Conservation (phyloP, 2,888 invertebrate species). For the Drosophila macrothrix region DNA sequence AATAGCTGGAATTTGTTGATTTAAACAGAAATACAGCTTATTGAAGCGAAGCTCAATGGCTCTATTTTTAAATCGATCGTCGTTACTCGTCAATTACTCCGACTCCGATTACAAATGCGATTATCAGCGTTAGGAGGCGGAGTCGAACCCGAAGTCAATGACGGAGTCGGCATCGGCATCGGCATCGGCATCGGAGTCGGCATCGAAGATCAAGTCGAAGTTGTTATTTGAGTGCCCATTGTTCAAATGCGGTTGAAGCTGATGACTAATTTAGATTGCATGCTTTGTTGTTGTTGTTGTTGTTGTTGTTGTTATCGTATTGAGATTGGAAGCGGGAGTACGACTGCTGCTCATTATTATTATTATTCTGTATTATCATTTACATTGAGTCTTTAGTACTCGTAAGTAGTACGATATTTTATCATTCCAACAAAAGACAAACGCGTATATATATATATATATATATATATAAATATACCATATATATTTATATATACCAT, state of each 20-base stretch:
- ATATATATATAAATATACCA: not conserved
- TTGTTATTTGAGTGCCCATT: slow-evolving; percentile 39
- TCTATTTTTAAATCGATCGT: slow-evolving; percentile 16
- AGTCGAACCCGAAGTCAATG: not conserved
- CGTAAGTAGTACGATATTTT: slow-evolving; percentile 59
- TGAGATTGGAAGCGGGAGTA: slow-evolving; percentile 14
- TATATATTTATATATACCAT: not conserved
- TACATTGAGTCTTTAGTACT: slow-evolving; percentile 59
- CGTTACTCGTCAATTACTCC: slow-evolving; percentile 31
- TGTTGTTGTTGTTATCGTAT: slow-evolving; percentile 4
- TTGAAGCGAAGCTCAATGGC: not conserved
- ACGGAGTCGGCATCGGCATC: not conserved
- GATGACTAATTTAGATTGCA: slow-evolving; percentile 59
- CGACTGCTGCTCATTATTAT: slow-evolving; percentile 19
- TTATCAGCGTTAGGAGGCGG: slow-evolving; percentile 8
- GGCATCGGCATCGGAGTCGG: not conserved
- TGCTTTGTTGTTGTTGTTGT: slow-evolving; percentile 15
- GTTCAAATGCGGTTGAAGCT: slow-evolving; percentile 42
- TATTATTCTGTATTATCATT: slow-evolving; percentile 56
- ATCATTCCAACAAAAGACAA: slow-evolving; percentile 49
- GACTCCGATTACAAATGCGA: slow-evolving; percentile 25
- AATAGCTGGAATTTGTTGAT: not conserved
- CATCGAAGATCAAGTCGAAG: not conserved
- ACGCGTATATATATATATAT: not conserved
- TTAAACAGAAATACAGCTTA: not conserved